phyloP scores from a whole-genome alignment of 2,888 invertebrate genomes.

The Acleris laterana region DNA sequence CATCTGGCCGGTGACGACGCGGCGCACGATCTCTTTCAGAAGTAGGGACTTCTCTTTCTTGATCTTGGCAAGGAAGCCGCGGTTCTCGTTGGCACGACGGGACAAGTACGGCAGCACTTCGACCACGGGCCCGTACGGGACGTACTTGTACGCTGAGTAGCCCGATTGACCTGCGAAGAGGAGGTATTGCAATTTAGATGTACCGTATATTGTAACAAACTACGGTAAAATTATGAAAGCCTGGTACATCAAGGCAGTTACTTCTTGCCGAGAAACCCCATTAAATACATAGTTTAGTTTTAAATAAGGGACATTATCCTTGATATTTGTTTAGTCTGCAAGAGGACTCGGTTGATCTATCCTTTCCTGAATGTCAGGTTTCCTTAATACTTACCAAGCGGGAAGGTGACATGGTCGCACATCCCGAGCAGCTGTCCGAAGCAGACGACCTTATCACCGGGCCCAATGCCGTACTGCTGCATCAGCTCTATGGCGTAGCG shows the following conservation, averaged over 20 bases:
- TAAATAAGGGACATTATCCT: too few relatives aligned
- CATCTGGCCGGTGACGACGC: constrained; percentile 89
- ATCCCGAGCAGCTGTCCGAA: constrained; percentile 99
- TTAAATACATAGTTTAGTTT: too few relatives aligned
- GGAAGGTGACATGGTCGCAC: constrained; percentile 99
- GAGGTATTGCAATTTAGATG: background rate
- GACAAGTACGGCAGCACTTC: constrained; percentile 99
- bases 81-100: constrained; percentile 98
- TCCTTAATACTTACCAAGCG: constrained; percentile 88
- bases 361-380: background rate
- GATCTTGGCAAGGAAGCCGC: constrained; percentile 95
- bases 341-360: too few relatives aligned
- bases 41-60: constrained; percentile 95
- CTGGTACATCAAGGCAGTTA: too few relatives aligned
- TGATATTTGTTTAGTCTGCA: too few relatives aligned
- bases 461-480: constrained; percentile 95
- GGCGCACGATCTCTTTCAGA: constrained; percentile 90
- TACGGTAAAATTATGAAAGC: too few relatives aligned
- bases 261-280: too few relatives aligned
- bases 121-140: constrained; percentile 98
- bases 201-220: too few relatives aligned
- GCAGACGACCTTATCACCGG: constrained; percentile 97
- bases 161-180: constrained; percentile 94
- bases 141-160: constrained; percentile 99
- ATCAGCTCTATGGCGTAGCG: constrained; percentile 98